These are phyloP conservation scores for Netelia virgata DNA, from an alignment of 2,888 invertebrate species.

Conservation along the genomic window DNA sequence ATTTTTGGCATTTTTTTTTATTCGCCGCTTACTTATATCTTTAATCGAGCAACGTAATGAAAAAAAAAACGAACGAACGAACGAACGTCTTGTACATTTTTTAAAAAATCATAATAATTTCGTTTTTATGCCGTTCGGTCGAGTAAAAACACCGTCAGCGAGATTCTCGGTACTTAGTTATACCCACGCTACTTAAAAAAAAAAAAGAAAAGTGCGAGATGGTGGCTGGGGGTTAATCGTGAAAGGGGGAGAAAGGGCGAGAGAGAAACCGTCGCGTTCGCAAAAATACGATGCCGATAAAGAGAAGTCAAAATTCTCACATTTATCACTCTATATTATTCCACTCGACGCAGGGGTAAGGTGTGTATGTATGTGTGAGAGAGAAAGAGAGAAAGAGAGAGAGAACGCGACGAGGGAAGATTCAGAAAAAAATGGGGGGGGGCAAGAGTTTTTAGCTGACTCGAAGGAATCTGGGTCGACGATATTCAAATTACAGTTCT, in stretches of 20 bases:
- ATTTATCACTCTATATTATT: constrained; percentile 42
- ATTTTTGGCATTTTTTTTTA: too few relatives aligned
- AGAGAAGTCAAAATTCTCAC: constrained; percentile 30
- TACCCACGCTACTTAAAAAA: neutral
- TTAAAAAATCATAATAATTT: too few relatives aligned
- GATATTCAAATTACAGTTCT: constrained; percentile 50
- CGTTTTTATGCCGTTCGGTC: neutral
- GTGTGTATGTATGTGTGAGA: neutral
- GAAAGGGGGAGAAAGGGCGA: too few relatives aligned
- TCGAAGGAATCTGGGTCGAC: constrained; percentile 31
- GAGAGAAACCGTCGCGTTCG: neutral
- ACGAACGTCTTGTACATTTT: too few relatives aligned
- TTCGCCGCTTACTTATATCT: too few relatives aligned
- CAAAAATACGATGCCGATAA: constrained; percentile 8
- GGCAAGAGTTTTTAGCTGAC: constrained; percentile 48
- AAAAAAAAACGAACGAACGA: too few relatives aligned
- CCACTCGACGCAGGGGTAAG: constrained; percentile 1
- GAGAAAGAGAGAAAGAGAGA: neutral
- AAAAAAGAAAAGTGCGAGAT: too few relatives aligned
- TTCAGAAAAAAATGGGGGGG: neutral
- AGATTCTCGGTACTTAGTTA: constrained; percentile 22
- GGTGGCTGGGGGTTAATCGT: too few relatives aligned
- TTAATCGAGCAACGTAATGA: too few relatives aligned
- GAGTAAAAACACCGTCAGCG: constrained; percentile 15
- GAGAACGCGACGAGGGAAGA: neutral